A percentile compares a stretch with the other conserved stretches of the same genome.
Conservation (phyloP, 2,113 vertebrate genomes). For the Myrmophylax atrothorax region DNA sequence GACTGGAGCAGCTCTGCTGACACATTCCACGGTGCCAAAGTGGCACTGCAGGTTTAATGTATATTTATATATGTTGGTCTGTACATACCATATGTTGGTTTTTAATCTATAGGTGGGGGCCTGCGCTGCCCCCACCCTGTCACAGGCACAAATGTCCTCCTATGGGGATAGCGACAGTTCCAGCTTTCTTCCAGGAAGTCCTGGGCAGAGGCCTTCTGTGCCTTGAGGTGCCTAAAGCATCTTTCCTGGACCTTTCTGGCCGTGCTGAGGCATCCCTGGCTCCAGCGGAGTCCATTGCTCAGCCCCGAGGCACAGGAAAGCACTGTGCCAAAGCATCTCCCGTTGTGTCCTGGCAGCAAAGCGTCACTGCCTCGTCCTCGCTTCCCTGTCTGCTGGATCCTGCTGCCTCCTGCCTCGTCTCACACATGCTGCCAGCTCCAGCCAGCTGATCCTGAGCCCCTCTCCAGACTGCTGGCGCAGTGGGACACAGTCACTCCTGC, state of each 20-base stretch:
- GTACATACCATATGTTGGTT: conserved; percentile 61
- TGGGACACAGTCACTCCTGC: rapidly evolving
- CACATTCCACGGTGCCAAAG: conserved; percentile 50
- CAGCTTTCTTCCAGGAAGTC: conserved; percentile 38
- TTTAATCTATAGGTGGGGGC: conserved; percentile 45
- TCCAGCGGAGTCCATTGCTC: conserved; percentile 45
- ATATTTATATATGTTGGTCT: conserved; percentile 69
- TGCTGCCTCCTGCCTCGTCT: conserved; percentile 4
- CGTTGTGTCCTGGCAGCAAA: not conserved
- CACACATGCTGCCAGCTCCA: not conserved
- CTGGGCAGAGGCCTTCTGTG: conserved; percentile 34
- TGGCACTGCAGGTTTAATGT: conserved; percentile 34
- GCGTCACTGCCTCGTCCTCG: not conserved
- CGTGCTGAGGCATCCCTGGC: not conserved
- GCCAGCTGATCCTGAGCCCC: not conserved
- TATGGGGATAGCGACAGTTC: not conserved
- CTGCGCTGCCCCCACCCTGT: conserved; percentile 1
- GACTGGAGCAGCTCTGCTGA: conserved; percentile 49
- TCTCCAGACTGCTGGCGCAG: not conserved
- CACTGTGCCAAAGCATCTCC: not conserved
- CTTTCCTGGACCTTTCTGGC: conserved; percentile 44
- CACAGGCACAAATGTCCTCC: conserved; percentile 45
- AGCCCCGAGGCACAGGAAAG: not conserved
- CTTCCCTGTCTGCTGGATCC: conserved; percentile 9
- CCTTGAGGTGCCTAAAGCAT: conserved; percentile 31